These are phyloP conservation scores for Leptoteleia sp. DNA, from an alignment of 1,140 invertebrate species.

Conservation along the genomic window DNA sequence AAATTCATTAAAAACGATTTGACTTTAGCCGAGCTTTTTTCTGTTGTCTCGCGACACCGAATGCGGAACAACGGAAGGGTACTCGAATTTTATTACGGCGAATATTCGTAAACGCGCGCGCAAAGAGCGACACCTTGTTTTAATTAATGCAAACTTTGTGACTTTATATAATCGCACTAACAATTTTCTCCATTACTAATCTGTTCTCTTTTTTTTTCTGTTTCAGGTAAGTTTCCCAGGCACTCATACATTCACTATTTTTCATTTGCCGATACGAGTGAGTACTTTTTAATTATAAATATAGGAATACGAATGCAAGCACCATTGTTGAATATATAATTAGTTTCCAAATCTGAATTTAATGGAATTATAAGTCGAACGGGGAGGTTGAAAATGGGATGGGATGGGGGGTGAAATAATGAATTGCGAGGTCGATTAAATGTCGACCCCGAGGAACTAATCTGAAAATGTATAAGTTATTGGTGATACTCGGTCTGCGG, in stretches of 20 bases:
- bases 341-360: conserved; percentile 8
- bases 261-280: conserved; percentile 6
- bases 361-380: conserved; percentile 26
- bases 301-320: background rate
- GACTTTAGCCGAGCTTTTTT: conserved; percentile 34
- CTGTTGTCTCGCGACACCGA: conserved; percentile 32
- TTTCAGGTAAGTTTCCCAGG: conserved; percentile 57
- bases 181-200: conserved; percentile 22
- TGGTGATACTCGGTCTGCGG: background rate
- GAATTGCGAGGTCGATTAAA: conserved; percentile 13
- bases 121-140: conserved; percentile 20
- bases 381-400: conserved; percentile 7
- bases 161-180: conserved; percentile 12
- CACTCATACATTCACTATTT: conserved; percentile 1
- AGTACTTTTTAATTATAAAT: too few species aligned
- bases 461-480: conserved; percentile 11
- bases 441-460: conserved; percentile 9
- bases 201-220: conserved; percentile 37
- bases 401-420: conserved; percentile 14
- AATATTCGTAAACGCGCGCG: conserved; percentile 23
- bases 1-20: conserved; percentile 57
- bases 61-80: conserved; percentile 14
- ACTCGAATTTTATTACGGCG: conserved; percentile 16
- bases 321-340: conserved; percentile 8
- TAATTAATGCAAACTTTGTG: conserved; percentile 37